These are phyloP conservation scores for Latrodectus geometricus DNA, from an alignment of 1,140 invertebrate species.

Conservation along the genomic window DNA sequence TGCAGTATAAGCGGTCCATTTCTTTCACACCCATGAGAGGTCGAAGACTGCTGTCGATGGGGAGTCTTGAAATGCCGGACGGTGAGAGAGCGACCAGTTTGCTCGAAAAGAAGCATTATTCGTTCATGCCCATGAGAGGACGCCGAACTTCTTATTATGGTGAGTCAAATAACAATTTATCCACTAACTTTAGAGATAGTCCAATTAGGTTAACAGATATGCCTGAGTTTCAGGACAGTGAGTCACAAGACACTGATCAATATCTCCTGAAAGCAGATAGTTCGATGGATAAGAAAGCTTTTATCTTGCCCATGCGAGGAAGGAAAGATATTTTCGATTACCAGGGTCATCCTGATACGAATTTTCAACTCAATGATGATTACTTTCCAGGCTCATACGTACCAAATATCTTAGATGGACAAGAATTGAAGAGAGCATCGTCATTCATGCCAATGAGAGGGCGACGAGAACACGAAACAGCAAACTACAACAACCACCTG, in stretches of 20 bases:
- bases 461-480: not conserved
- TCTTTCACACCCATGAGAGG: slow-evolving; percentile 22
- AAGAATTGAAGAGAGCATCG: not conserved
- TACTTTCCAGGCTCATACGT: too few relatives aligned
- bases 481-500: not conserved
- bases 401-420: not conserved
- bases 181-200: too few relatives aligned
- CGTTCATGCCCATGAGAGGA: slow-evolving; percentile 25
- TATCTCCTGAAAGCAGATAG: too few relatives aligned
- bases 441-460: slow-evolving; percentile 36
- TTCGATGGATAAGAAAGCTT: too few relatives aligned
- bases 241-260: too few relatives aligned
- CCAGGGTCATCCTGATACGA: too few relatives aligned
- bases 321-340: not conserved
- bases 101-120: not conserved
- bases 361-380: too few relatives aligned
- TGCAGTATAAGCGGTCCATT: not conserved
- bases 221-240: too few relatives aligned
- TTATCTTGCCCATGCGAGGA: slow-evolving; percentile 53
- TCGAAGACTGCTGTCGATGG: not conserved
- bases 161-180: not conserved
- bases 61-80: not conserved
- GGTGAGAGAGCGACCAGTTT: not conserved
- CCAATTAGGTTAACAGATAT: too few relatives aligned
- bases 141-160: not conserved